These are phyloP conservation scores for Odontesthes bonariensis DNA, from an alignment of 2,113 vertebrate species.

Conservation along the genomic window DNA sequence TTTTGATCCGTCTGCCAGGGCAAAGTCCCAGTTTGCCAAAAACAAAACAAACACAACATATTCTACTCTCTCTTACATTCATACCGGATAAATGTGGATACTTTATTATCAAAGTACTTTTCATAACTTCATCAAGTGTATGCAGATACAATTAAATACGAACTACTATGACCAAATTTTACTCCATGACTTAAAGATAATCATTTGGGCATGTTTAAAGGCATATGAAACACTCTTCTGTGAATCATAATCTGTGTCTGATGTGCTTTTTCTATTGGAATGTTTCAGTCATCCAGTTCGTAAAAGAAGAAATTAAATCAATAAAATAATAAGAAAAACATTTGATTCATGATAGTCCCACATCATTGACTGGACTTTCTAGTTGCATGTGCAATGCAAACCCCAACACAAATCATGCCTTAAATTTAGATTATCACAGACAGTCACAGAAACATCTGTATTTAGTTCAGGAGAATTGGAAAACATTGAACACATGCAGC, in stretches of 20 bases:
- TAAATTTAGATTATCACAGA: too few species aligned
- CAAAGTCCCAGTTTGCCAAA: background rate
- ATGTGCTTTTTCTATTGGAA: background rate
- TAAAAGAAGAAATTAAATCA: too few species aligned
- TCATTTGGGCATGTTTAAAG: background rate
- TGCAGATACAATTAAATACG: constrained; percentile 11
- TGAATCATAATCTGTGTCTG: background rate
- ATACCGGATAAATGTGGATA: background rate
- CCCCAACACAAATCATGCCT: too few species aligned
- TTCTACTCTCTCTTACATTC: background rate
- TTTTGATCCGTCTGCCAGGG: constrained; percentile 20
- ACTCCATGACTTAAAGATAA: background rate
- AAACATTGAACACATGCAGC: too few species aligned
- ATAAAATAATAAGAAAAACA: background rate
- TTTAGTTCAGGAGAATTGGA: too few species aligned
- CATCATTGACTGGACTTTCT: background rate
- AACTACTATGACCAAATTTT: background rate
- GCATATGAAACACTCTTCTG: background rate
- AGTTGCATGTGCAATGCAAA: too few species aligned
- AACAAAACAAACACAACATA: constrained; percentile 39
- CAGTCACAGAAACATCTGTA: too few species aligned
- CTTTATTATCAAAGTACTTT: background rate
- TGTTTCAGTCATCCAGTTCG: too few species aligned
- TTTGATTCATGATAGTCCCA: background rate
- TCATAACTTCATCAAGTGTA: constrained; percentile 20